Evolutionary conservation across 2,113 vertebrate genomes (phyloP), one percentile per base, ranked within the genome.

Genomic region (Bubo scandiacus): DNA sequence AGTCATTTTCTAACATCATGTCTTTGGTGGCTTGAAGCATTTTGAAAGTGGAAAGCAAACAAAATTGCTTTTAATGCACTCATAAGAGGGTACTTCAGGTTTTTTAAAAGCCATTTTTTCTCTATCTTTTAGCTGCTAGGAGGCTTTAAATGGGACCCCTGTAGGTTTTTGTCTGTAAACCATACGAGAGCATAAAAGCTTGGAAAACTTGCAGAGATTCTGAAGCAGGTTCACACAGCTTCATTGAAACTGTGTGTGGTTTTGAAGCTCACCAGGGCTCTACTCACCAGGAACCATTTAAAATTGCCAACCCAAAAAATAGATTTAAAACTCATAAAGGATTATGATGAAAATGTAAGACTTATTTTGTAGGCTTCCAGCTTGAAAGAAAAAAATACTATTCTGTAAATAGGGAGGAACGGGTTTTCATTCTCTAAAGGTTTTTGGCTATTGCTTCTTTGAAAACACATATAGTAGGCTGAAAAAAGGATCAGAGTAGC

Each of bases 91-190:
- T 86, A 95, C 95, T 97, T 97, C 92, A 92, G 86, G 71, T 89
- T 94, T 96, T 88, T 96, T 96, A 96, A 96, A 98, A 89, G 92
- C 95, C 90, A 88, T 96, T 94, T 87, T 95, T 88, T 75, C 88
- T 91, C 93, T 92, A 95, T 93, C 95, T 91, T 94, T 96, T 94
- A 78, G 70, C 90, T 86, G 90, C 96, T 95, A 93, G 91, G 81
- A 97, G 94, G 93, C 92, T 96, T 91, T 98, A 97, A 98, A 97
- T 97, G 96, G 97, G 90, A 96, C 97, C 97, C 97, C 97, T 84
- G 96, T 97, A 87, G 96, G 67, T 94, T 97, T 98, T 98, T 98
- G 97, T 98, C 97, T 97, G 61, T 90, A 92, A 97, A 97, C 96
- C 97, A 97, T 97, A 88, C 14, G 26, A 96, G 94, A 92, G 84